Evolutionary conservation across 1,140 invertebrate species (phyloP).

Genomic region (Steinernema khuongi): DNA sequence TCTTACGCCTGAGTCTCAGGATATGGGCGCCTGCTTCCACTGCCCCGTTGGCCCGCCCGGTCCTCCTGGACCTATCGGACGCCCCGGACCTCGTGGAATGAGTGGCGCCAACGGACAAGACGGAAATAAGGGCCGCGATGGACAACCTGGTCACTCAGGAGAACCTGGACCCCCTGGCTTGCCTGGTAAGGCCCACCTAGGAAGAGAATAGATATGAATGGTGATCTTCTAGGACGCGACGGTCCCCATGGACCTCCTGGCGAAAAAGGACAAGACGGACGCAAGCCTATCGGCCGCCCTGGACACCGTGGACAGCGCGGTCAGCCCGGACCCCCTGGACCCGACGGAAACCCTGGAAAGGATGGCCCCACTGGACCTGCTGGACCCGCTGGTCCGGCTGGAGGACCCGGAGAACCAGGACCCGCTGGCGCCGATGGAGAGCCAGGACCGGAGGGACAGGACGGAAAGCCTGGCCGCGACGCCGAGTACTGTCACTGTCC

Average conservation of each 20-base stretch:
- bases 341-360: background rate
- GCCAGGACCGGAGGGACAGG: conserved; percentile 3
- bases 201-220: background rate
- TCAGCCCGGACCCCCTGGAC: background rate
- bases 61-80: conserved; percentile 31
- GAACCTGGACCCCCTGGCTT: background rate
- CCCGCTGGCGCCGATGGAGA: background rate
- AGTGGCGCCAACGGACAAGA: conserved; percentile 22
- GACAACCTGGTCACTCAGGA: conserved; percentile 20
- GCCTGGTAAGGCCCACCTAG: background rate
- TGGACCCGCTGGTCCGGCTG: background rate
- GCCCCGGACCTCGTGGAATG: conserved; percentile 35
- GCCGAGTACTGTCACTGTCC: conserved; percentile 7
- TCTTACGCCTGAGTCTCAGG: conserved; percentile 23
- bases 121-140: conserved; percentile 21
- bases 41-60: conserved; percentile 29
- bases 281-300: background rate
- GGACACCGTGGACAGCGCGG: conserved; percentile 9
- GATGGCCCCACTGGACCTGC: background rate
- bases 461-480: conserved; percentile 2
- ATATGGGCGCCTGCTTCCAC: conserved; percentile 27
- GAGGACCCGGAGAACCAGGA: background rate
- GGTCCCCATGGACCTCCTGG: background rate
- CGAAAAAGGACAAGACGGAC: background rate
- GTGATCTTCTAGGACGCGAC: background rate